phyloP scores from a whole-genome alignment of 64 coral and sea anemone genomes.

The Montipora foliosa region DNA sequence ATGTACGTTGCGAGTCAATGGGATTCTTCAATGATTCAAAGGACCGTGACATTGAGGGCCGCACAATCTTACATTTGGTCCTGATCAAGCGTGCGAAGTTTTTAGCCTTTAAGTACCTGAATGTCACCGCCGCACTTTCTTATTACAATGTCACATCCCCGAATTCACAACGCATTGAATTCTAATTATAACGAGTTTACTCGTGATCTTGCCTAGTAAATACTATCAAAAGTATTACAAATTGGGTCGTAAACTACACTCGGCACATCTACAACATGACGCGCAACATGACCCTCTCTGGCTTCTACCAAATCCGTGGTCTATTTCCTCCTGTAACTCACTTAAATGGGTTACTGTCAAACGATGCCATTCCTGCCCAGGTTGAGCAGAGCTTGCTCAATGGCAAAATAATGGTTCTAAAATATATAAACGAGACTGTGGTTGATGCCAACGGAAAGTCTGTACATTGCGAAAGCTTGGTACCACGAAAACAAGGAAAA shows the following conservation, averaged over 20 bases:
- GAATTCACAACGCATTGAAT: too few relatives aligned
- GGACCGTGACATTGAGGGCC: conserved; percentile 41
- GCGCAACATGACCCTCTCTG: conserved; percentile 66
- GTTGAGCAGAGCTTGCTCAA: conserved; percentile 52
- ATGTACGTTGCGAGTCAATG: conserved; percentile 65
- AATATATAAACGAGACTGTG: conserved; percentile 46
- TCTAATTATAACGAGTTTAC: conserved; percentile 68
- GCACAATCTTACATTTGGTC: conserved; percentile 58
- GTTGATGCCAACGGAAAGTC: conserved; percentile 18
- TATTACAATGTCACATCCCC: conserved; percentile 64
- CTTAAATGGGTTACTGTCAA: conserved; percentile 69
- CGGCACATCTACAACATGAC: conserved; percentile 67
- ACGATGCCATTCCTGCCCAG: conserved; percentile 66
- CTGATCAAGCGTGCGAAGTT: conserved; percentile 63
- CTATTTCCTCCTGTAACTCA: conserved; percentile 54
- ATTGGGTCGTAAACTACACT: conserved; percentile 58
- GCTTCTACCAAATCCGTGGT: conserved; percentile 48
- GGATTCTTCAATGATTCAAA: conserved; percentile 67
- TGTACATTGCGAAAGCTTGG: conserved; percentile 71
- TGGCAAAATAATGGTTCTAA: conserved; percentile 56
- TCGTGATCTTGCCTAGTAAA: conserved; percentile 48
- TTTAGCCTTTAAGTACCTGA: conserved; percentile 40
- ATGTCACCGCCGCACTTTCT: conserved; percentile 9
- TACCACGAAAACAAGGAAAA: conserved; percentile 90
- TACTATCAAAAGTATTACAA: conserved; percentile 72